A percentile compares a stretch with the other conserved stretches of the same genome.
Conservation (phyloP, 2,888 invertebrate species). For the Dorcus hopei region DNA sequence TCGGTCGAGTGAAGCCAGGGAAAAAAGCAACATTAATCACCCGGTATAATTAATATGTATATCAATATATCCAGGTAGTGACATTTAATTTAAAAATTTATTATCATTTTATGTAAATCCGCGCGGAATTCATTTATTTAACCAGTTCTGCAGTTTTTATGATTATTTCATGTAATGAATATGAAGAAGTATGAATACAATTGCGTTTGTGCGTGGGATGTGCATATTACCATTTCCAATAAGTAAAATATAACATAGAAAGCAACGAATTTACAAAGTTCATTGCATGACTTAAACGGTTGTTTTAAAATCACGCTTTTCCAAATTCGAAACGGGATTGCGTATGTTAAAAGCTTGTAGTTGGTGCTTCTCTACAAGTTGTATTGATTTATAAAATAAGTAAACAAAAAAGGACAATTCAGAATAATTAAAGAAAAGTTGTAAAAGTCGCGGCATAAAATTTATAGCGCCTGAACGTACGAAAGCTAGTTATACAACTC, state of each 20-base stretch:
- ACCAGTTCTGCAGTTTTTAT: not conserved
- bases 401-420: not conserved
- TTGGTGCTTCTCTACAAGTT: too few relatives aligned
- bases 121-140: not conserved
- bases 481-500: not conserved
- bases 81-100: conserved; percentile 3
- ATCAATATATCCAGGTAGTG: not conserved
- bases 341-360: too few relatives aligned
- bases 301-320: too few relatives aligned
- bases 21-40: not conserved
- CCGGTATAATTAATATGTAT: not conserved
- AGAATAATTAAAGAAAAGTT: not conserved
- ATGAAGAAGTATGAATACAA: too few relatives aligned
- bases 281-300: too few relatives aligned
- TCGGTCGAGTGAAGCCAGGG: not conserved
- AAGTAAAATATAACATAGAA: too few relatives aligned
- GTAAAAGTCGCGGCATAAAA: not conserved
- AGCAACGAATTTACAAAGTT: too few relatives aligned
- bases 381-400: too few relatives aligned
- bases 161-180: not conserved
- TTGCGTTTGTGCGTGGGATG: too few relatives aligned
- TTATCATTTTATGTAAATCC: conserved; percentile 1
- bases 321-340: too few relatives aligned
- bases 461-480: not conserved
- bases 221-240: too few relatives aligned